A percentile compares a stretch with the other conserved stretches of the same genome.
Evolutionary conservation across 2,113 vertebrate species (phyloP).

Genomic region (Scartelaos histophorus): DNA sequence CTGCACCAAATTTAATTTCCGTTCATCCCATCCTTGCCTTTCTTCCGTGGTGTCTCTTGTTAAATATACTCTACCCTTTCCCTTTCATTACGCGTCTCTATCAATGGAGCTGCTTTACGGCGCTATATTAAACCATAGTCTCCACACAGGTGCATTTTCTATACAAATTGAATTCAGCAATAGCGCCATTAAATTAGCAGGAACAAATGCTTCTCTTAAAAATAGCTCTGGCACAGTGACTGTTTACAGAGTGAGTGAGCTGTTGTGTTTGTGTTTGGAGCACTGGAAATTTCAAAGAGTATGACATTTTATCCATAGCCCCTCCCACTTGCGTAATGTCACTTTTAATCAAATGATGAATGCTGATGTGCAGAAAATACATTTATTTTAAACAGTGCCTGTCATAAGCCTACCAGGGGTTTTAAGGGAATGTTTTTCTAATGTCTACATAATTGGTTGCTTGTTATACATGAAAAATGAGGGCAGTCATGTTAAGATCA

Average conservation of each 20-base stretch:
- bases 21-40: constrained; percentile 4
- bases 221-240: neutral
- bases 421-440: neutral
- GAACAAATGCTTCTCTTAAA: constrained; percentile 12
- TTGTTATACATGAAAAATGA: neutral
- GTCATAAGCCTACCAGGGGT: neutral
- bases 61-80: constrained; percentile 25
- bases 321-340: neutral
- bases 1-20: constrained; percentile 1
- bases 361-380: neutral
- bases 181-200: constrained; percentile 17
- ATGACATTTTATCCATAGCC: no score
- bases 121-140: constrained; percentile 32
- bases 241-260: neutral
- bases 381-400: neutral
- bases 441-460: constrained; percentile 4
- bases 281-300: neutral
- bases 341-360: constrained; percentile 3
- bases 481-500: neutral
- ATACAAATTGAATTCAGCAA: constrained; percentile 26
- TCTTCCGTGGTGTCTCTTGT: constrained; percentile 29
- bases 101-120: constrained; percentile 17
- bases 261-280: neutral
- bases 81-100: constrained; percentile 25
- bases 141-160: constrained; percentile 32